Evolutionary conservation across 2,888 invertebrate genomes (phyloP), one percentile per base, ranked within the genome.

Genomic region (Myathropa florea): DNA sequence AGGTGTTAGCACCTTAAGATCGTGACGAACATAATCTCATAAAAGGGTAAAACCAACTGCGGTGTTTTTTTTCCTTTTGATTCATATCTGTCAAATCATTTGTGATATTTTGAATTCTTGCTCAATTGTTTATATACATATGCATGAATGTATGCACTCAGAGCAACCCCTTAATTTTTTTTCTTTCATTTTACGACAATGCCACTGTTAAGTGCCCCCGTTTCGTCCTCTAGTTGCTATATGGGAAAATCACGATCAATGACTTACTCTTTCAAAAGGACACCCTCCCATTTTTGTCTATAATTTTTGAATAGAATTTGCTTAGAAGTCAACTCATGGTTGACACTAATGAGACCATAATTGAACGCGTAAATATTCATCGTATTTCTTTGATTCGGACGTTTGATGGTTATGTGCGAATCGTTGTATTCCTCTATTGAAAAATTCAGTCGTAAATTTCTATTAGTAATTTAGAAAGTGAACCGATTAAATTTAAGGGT

Each of bases 341-440:
- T 86, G 86, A 86, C 79, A 71, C 57, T 73, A 83, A 83, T 83
- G 64, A 71, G 71, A 79, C 83, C 86, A 64, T 83, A 83, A 83
- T 86, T 79, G 63, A 60, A 21, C 55, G 60, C 60, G 14, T 77
- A 9, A 70, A 28, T 72, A 68, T 85, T 23, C 39, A 21, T 63
- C 55, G 28, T 21, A 59, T 39, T 63, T 75, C 46, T 81, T 24
- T 68, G 21, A 21, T 14, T 55, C n/a, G 9, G 75, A 36, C 21
- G 46, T 33, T 61, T 36, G 33, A 70, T 70, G 33, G 26, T 33
- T 63, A 18, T 36, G 36, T 18, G 21, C 18, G 12, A 53, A 33
- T 61, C 53, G 28, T 55, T 64, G 23, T 63, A 57, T 71, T 59
- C 18, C 6, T 72, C 71, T n/a, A 59, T 79, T 64, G 63, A 70